These are phyloP conservation scores for Tetrao urogallus DNA, from an alignment of 2,113 vertebrate genomes.

Conservation along the genomic window DNA sequence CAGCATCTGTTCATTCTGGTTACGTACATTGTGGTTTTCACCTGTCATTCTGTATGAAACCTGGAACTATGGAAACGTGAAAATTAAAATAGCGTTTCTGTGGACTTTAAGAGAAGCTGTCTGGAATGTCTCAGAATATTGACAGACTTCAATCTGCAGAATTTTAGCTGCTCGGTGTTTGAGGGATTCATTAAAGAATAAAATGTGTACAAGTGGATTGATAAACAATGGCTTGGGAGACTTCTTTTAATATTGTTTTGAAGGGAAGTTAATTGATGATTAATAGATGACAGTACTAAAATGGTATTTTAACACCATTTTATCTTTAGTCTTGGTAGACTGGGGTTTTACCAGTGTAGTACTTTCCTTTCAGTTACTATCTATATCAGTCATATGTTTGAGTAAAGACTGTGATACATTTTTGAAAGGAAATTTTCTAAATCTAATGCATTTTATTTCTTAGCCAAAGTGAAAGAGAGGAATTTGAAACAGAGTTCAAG, in stretches of 20 bases:
- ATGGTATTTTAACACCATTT: not conserved
- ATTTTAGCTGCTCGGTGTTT: not conserved
- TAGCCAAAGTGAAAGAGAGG: slow-evolving; percentile 95
- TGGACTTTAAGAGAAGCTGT: not conserved
- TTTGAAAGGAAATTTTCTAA: not conserved
- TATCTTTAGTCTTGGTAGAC: not conserved
- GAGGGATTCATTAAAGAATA: not conserved
- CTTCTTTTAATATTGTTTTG: not conserved
- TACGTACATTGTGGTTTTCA: not conserved
- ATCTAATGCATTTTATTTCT: slow-evolving; percentile 46
- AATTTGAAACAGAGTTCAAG: slow-evolving; percentile 92
- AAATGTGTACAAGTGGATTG: not conserved
- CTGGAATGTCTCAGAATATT: not conserved
- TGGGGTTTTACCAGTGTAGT: not conserved
- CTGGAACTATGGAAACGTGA: not conserved
- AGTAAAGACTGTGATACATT: not conserved
- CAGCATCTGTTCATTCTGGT: not conserved
- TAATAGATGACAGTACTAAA: not conserved
- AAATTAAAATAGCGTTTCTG: not conserved
- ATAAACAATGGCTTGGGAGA: not conserved
- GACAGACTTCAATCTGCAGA: not conserved
- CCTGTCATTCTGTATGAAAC: not conserved
- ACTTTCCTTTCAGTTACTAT: not conserved
- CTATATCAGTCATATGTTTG: not conserved
- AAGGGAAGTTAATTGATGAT: not conserved